Base-by-base conservation (phyloP, 2,888 invertebrate genomes). In the Stegophylla sp. region DNA sequence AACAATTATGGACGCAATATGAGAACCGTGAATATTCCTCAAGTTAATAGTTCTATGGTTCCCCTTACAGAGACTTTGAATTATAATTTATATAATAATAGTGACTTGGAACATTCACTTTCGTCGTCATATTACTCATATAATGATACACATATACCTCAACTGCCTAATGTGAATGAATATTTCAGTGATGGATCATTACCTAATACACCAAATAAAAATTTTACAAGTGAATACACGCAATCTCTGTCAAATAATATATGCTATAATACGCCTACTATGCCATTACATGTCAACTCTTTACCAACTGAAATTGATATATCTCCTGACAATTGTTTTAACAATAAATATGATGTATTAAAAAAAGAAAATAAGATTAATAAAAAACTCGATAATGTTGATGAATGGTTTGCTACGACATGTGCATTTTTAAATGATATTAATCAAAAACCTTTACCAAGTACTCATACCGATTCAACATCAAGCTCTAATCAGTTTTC, bases 371-470 rank as follows among this genome's bases (percentile, higher is more conserved):
- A 20, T 41, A 12, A n/a, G n/a, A 20, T 20, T 43, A 15, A 67
- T 15, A 23, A 67, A 23, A 43, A 79, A 63, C 41, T 71, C 23
- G 34, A 71, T 51, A 23, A 71, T 51, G 61, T 61, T 51, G 77
- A 79, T 41, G 69, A 71, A 23, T 79, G 79, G 79, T 79, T 71
- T 71, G 41, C 61, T 51, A 61, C 71, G 17, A 79, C 79, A 13
- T 34, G n/a, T 48, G 61, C 71, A 41, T 79, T 79, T 51, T 79
- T 79, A 9, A 71, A 69, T 63, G 69, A 13, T 45, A 15, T n/a
- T 23, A 69, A 7, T 59, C 23, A n/a, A 69, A 67, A 77, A 77
- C 48, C 17, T n/a, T n/a, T n/a, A n/a, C n/a, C n/a, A 45, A 59
- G 1, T 17, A 34, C 34, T 34, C 34, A 41, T n/a, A n/a, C n/a